Percentiles rank a stretch among this genome's conserved stretches.
These are phyloP conservation scores for Cyphomyrus plagiostoma DNA, from an alignment of 2,113 vertebrate species.

Conservation along the genomic window DNA sequence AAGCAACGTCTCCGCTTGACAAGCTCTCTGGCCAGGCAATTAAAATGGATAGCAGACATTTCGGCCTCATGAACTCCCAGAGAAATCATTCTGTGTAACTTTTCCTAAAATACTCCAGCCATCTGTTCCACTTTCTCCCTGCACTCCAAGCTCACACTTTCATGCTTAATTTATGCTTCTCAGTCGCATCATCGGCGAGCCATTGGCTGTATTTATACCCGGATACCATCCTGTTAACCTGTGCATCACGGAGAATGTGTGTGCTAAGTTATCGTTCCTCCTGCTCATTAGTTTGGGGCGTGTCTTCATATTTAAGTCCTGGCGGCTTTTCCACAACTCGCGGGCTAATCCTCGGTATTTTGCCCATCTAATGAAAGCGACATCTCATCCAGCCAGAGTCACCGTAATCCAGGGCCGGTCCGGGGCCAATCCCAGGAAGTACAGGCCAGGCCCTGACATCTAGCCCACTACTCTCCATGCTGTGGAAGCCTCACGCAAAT, in stretches of 20 bases:
- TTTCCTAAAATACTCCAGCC: conserved; percentile 47
- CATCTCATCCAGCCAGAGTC: background rate
- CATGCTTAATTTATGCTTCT: conserved; percentile 62
- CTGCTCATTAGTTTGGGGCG: background rate
- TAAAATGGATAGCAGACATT: conserved; percentile 38
- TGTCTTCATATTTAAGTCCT: background rate
- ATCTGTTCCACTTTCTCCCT: conserved; percentile 58
- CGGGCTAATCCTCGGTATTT: background rate
- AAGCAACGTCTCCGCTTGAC: background rate
- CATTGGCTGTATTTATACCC: conserved; percentile 28
- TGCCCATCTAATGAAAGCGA: background rate
- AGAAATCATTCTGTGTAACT: conserved; percentile 55
- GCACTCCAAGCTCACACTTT: conserved; percentile 43
- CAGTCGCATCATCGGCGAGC: conserved; percentile 50
- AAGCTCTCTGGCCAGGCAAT: conserved; percentile 31
- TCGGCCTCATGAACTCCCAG: conserved; percentile 49
- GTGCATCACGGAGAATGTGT: background rate
- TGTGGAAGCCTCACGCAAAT: background rate
- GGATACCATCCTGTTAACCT: background rate
- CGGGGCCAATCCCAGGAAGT: background rate
- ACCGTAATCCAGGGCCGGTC: background rate
- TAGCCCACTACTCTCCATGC: background rate
- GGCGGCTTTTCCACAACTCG: background rate
- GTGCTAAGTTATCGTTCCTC: background rate
- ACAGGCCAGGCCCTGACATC: background rate